Base-by-base conservation (phyloP, 1,140 invertebrate genomes). In the Akabosia matsudoensis region DNA sequence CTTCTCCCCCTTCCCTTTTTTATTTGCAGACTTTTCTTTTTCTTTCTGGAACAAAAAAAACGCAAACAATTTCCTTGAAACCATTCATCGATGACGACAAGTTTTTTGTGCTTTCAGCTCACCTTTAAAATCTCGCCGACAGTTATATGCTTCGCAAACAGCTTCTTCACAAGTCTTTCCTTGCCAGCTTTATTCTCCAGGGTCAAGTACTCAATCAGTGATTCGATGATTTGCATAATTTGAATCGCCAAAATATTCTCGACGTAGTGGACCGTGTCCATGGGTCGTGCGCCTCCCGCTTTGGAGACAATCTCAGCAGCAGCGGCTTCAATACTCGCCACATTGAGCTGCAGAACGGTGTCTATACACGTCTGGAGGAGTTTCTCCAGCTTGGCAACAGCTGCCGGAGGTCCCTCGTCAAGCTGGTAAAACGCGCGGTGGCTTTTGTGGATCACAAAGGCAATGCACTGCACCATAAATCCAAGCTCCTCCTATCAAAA, bases 191-290 rank as follows among this genome's bases (percentile, higher is more conserved):
- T 33, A 26, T 56, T 45, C 3, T 31, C 28, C 13, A 75, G 33
- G 13, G 45, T 30, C 28, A 76, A 30, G 31, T 76, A 76, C 28
- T 80, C 79, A 0, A 80, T 61, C 0, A 75, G 18, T 7, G 79
- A 75, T 71, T 80, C 79, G n/a, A 79, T 70, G 3, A 72, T 54
- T 75, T 80, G 77, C 73, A 80, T 45, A 22, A 75, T 30, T 54
- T 78, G 75, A 22, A 76, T 30, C 22, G 64, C n/a, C 7, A 80
- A 30, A 1, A 24, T 33, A 52, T 56, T 74, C 26, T 67, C 24
- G 22, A 76, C 67, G 22, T 45, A 74, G 7, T 28, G 72, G 26
- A 74, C 28, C 13, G 3, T 22, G 33, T 74, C 72, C 24, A 72
- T 14, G 13, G 61, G 61, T 67, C 61, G 28, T 7, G 61, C 61